Base-by-base conservation (phyloP, 1,140 invertebrate genomes). In the Pseudomyrmex sp. region DNA sequence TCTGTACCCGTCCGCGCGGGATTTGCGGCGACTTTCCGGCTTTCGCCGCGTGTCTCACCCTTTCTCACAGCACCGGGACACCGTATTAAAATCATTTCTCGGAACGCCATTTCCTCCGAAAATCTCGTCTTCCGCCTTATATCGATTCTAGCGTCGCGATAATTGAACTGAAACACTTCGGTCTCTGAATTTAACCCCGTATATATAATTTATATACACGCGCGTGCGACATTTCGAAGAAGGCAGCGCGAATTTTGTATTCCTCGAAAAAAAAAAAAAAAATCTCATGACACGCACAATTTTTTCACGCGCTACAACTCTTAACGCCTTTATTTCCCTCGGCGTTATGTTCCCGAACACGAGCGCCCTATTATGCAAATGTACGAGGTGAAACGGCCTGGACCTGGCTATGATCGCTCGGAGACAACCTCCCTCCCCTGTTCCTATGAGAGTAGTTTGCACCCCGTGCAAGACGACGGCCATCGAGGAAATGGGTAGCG, bases 11-110 rank as follows among this genome's bases (percentile, higher is more conserved):
- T 92, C 91, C 90, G 88, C 91, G 88, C 86, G 87, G 92, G 92
- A 93, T 93, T 93, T 93, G 92, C 90, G 92, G 93, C 90, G 92
- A 93, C 93, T 93, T 93, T 94, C 91, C 92, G 92, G 92, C 93
- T 93, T 93, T 92, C 85, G 85, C 83, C 88, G 90, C 82, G 73
- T 7, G 35, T 87, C 74, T 87, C 91, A 89, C 87, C 90, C 90
- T 91, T 92, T 90, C 35, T 89, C 90, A 76, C 87, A 35, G 20
- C 26, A 26, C 61, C 50, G 73, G 75, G 35, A 0, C 87, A 88
- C 73, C 69, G 58, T 89, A 88, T 88, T 89, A 89, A 89, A 89
- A 88, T 89, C 87, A 88, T 89, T 89, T 83, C 79, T 73, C 52
- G 58, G 84, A 59, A 70, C 59, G 69, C 73, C 69, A 58, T 85